These are phyloP conservation scores for Melanargia galathea DNA, from an alignment of 2,888 invertebrate genomes.

Conservation along the genomic window DNA sequence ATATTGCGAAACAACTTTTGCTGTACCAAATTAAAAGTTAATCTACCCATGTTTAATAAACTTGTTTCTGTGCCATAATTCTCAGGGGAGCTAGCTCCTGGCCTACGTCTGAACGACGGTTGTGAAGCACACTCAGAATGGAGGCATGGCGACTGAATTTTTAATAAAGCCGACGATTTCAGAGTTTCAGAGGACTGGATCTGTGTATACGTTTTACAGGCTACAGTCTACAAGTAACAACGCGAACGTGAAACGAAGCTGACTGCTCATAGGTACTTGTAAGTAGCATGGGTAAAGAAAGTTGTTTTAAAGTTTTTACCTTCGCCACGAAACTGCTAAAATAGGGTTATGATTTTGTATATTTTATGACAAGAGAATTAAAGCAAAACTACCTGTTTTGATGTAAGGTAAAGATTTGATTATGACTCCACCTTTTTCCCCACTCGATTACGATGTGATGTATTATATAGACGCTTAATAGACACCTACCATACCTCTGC, in stretches of 20 bases:
- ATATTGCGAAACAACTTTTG: too few species aligned
- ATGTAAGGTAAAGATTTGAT: too few species aligned
- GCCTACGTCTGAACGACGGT: slow-evolving; percentile 14
- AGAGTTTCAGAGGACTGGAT: slow-evolving; percentile 15
- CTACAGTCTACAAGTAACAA: slow-evolving; percentile 1
- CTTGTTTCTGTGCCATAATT: too few species aligned
- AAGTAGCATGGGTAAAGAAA: background rate
- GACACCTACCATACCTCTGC: too few species aligned
- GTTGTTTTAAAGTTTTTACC: background rate
- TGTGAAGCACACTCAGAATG: slow-evolving; percentile 21
- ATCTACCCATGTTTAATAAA: too few species aligned
- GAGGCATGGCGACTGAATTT: slow-evolving; percentile 24
- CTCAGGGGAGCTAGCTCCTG: background rate
- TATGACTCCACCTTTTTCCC: too few species aligned
- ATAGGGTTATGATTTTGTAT: background rate
- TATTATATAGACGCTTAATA: too few species aligned
- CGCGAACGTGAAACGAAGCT: slow-evolving; percentile 10
- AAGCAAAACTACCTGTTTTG: too few species aligned
- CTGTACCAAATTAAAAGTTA: too few species aligned
- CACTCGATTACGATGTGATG: too few species aligned
- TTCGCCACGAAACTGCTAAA: too few species aligned
- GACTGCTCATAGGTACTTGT: background rate
- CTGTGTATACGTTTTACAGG: background rate
- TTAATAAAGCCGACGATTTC: slow-evolving; percentile 24
- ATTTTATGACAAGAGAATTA: too few species aligned